Evolutionary conservation across 1,140 invertebrate genomes (phyloP), one percentile per base, ranked within the genome.

Genomic region (Platyscapa corneri): DNA sequence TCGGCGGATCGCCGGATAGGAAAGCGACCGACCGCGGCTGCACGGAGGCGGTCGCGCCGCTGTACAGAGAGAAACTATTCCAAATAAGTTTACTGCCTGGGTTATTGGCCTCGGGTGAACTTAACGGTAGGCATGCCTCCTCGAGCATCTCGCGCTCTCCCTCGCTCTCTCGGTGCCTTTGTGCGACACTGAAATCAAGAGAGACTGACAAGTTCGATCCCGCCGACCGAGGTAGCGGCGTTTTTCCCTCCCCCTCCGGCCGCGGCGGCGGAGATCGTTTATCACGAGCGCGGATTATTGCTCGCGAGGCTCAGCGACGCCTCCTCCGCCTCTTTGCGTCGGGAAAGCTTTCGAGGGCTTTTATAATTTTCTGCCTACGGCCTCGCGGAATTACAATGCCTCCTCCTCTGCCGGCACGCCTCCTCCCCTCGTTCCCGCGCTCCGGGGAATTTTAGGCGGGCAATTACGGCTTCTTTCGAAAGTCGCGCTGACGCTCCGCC

Each of bases 71-170:
- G 83, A 85, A 82, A 81, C 84, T 85, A 81, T 85, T 85, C 79
- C 84, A 85, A 85, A 85, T 85, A 85, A 85, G 84, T 85, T 85
- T 81, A 76, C 84, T 67, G 78, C 78, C 84, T 86, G 82, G 86
- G 86, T 86, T 86, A 86, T 84, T 86, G 86, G 86, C 86, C 86
- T 86, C 86, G 77, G 64, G 56, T 86, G 86, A 86, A 86, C 86
- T 88, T 86, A 86, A 86, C 86, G 86, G 86, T 86, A 86, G 85
- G 76, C 65, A 64, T 30, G 30, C 18, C 42, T 56, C 60, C 42
- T 46, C 42, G 14, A 23, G 46, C 64, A 64, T 77, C 16, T 70
- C 75, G 60, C 60, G 12, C 60, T 18, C 30, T 8, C 53, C 46
- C 49, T 20, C 30, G 37, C 77, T 67, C 49, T n/a, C n/a, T 85